Evolutionary conservation across 2,113 vertebrate genomes (phyloP), one percentile per base, ranked within the genome.

Genomic region (Panthera leo): DNA sequence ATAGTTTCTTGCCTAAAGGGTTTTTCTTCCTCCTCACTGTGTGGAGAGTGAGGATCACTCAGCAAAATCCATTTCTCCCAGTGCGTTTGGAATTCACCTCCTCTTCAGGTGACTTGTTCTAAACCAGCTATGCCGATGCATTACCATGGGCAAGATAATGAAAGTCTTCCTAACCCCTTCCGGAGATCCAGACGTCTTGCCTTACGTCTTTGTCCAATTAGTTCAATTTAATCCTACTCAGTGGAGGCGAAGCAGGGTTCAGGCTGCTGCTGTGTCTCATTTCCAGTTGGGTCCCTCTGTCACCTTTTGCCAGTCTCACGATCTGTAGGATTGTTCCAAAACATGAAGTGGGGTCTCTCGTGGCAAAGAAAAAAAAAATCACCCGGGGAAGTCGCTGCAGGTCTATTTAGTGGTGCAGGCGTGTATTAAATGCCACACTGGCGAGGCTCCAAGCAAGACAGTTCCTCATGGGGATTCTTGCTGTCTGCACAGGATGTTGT

Each of bases 391-490:
- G 53, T 53, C 31, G 14, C n/a, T 25, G 65, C n/a, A 61, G 63
- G 45, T 36, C 76, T 53, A 48, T 53, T 53, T 5, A 6, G 36
- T 16, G 23, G 19, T 1, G 1, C 36, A 61, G 70, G 39, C 34
- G 0, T 29, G 21, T 45, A 36, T 36, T 68, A 42, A 93, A 82
- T 42, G 61, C 16, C 55, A 2, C 7, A 0, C 9, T 82, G 88
- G 92, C 94, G 78, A 48, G 34, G 58, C 79, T 87, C 83, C 84
- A 84, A 39, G 53, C 16, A 48, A 76, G 89, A 90, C 29, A 48
- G 42, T 79, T 95, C 48, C 96, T 71, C 45, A 15, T 82, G 70
- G 95, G 89, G 36, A 90, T 67, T 45, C 92, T 79, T 73, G 94
- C 76, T 23, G 0, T 89, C 95, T 93, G 84, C 86, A 94, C 58